A percentile compares a stretch with the other conserved stretches of the same genome.
Conservation (phyloP, 2,797 vertebrate species). For the Fringilla coelebs region DNA sequence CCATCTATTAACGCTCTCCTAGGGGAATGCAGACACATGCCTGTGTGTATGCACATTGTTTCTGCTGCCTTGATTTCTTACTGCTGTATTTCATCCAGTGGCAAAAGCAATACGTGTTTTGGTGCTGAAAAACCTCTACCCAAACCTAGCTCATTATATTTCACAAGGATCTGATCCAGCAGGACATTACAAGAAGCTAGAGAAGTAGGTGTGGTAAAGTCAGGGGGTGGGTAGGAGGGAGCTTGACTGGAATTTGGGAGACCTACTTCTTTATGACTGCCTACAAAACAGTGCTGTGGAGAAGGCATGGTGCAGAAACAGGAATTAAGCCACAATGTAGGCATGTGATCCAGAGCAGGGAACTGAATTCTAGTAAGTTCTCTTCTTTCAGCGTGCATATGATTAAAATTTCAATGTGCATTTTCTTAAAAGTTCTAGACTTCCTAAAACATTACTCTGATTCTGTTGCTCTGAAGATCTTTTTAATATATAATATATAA, state of each 20-base stretch:
- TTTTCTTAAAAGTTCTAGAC: not conserved
- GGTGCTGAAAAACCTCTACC: not conserved
- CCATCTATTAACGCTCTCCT: not conserved
- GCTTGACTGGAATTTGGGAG: not conserved
- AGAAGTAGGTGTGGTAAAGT: not conserved
- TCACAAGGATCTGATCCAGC: not conserved
- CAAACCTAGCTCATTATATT: not conserved
- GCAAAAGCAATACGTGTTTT: not conserved
- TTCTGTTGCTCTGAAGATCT: not conserved
- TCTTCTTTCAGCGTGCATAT: not conserved
- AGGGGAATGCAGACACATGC: not conserved
- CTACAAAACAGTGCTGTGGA: not conserved
- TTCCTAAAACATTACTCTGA: not conserved
- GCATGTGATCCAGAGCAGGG: not conserved
- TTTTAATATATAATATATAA: not conserved
- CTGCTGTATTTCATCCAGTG: not conserved
- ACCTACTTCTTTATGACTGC: not conserved
- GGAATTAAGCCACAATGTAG: not conserved
- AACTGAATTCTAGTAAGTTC: not conserved
- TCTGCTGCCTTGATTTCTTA: not conserved
- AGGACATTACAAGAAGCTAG: not conserved
- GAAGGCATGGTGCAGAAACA: not conserved
- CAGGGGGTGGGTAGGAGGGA: accelerated
- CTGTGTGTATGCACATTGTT: not conserved
- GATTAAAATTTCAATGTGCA: not conserved